A percentile compares a stretch with the other conserved stretches of the same genome.
Conservation (phyloP, 2,113 vertebrate species). For the Boulengeromyrus knoepffleri region DNA sequence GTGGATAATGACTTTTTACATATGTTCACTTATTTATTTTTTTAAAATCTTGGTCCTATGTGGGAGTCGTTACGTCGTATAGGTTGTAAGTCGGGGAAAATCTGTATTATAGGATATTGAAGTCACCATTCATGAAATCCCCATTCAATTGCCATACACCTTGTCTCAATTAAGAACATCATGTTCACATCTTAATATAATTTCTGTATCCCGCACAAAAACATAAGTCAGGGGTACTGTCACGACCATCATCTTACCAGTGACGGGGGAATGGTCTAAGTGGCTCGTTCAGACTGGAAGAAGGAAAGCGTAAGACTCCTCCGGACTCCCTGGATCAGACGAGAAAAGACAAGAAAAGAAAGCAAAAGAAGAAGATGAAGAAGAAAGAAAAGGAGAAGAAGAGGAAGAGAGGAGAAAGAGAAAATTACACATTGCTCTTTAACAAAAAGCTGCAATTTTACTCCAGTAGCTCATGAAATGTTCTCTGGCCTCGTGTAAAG, state of each 20-base stretch:
- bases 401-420: not conserved
- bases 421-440: not conserved
- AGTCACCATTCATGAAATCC: not conserved
- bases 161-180: not conserved
- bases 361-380: not conserved
- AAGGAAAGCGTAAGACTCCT: constrained; percentile 59
- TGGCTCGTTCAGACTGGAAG: constrained; percentile 36
- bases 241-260: constrained; percentile 46
- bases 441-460: not conserved
- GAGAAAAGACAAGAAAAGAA: constrained; percentile 24
- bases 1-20: not conserved
- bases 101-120: not conserved
- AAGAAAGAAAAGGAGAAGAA: not conserved
- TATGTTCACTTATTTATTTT: not conserved
- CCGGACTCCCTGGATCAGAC: constrained; percentile 61
- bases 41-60: not conserved
- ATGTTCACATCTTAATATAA: not conserved
- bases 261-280: constrained; percentile 21
- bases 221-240: not conserved
- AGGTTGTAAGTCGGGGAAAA: not conserved
- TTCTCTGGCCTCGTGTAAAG: not conserved
- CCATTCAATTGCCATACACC: not conserved
- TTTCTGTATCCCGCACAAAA: not conserved
- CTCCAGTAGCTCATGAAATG: not conserved
- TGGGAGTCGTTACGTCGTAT: not conserved